Evolutionary conservation across 2,113 vertebrate genomes (phyloP).

Genomic region (Accipiter cooperii): DNA sequence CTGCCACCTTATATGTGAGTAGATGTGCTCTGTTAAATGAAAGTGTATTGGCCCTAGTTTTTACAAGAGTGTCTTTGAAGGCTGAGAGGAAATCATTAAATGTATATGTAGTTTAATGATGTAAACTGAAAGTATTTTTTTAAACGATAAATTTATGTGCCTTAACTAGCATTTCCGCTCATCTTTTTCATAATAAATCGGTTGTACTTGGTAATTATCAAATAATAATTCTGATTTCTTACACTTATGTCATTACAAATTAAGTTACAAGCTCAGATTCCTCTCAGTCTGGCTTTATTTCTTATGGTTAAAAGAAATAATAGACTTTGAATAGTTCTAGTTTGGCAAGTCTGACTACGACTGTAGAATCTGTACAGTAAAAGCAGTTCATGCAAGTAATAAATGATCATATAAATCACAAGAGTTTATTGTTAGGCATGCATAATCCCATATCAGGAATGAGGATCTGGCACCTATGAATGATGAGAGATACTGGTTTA

Average conservation of each 20-base stretch:
- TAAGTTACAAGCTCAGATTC: neutral
- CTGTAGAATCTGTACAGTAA: slow-evolving; percentile 4
- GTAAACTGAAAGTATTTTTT: neutral
- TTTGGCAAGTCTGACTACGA: neutral
- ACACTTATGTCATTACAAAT: neutral
- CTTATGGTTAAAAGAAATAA: neutral
- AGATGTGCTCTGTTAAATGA: neutral
- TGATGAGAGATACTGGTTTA: neutral
- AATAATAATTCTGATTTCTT: neutral
- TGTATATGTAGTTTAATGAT: neutral
- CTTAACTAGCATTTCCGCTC: neutral
- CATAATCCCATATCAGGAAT: neutral
- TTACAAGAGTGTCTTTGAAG: neutral
- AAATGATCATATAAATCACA: neutral
- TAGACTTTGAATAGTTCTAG: neutral
- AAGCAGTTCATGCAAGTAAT: neutral
- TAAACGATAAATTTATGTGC: neutral
- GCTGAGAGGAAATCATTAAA: neutral
- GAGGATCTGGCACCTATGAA: neutral
- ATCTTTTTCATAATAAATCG: neutral
- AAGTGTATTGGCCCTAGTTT: neutral
- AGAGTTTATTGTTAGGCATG: neutral
- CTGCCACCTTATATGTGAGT: neutral
- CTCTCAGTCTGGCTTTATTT: neutral
- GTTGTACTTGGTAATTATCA: neutral